phyloP scores from a whole-genome alignment of 2,113 vertebrate species.

The Crotalus viridis region DNA sequence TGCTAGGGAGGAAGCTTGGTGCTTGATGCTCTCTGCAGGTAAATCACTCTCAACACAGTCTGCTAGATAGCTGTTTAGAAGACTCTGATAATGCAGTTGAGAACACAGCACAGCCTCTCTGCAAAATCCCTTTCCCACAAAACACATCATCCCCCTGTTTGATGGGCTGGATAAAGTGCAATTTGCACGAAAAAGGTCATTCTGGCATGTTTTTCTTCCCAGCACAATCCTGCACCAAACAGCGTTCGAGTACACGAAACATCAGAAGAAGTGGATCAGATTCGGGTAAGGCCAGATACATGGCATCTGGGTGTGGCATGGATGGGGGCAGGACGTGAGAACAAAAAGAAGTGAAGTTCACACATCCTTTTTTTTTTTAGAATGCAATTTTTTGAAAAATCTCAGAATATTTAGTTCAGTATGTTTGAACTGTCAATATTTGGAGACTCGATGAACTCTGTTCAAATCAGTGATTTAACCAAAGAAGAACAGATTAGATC shows the following conservation, averaged over 20 bases:
- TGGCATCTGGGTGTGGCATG: background rate
- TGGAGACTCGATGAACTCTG: background rate
- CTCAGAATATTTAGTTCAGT: background rate
- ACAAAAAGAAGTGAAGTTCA: background rate
- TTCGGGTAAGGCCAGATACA: background rate
- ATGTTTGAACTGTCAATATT: background rate
- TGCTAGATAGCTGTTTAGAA: background rate
- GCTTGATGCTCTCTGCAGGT: background rate
- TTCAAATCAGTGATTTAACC: background rate
- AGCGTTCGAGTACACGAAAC: background rate
- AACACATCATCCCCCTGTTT: background rate
- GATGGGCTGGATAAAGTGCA: background rate
- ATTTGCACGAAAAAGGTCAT: background rate
- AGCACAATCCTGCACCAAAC: background rate
- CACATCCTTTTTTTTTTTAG: background rate
- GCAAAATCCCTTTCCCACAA: background rate
- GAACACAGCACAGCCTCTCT: background rate
- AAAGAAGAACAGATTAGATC: background rate
- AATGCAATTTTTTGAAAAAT: background rate
- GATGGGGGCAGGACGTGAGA: background rate
- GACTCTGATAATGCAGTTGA: background rate
- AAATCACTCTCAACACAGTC: background rate
- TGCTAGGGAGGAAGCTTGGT: background rate
- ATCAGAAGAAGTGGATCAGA: background rate
- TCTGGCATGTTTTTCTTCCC: background rate